phyloP scores from a whole-genome alignment of 2,797 vertebrate species.

The Valencia hispanica region DNA sequence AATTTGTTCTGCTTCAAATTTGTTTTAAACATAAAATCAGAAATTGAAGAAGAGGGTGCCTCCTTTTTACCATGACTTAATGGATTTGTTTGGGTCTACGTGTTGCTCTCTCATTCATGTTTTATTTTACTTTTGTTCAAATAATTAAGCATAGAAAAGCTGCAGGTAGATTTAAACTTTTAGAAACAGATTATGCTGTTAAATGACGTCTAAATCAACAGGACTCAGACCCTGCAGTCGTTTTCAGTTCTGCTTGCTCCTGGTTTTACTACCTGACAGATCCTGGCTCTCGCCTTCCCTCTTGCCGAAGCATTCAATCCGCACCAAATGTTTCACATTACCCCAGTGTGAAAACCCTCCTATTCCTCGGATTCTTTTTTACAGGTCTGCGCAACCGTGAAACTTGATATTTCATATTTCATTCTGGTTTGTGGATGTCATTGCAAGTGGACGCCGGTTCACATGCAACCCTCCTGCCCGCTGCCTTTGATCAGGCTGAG shows the following conservation, averaged over 20 bases:
- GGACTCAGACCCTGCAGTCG: constrained; percentile 79
- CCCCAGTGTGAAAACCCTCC: constrained; percentile 98
- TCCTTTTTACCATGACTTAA: not conserved
- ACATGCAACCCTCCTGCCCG: constrained; percentile 90
- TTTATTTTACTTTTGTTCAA: not conserved
- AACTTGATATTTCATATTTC: constrained; percentile 99
- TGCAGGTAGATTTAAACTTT: not conserved
- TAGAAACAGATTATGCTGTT: constrained; percentile 15
- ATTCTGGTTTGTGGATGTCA: constrained; percentile 99
- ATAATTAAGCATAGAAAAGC: not conserved
- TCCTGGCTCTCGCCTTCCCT: constrained; percentile 85
- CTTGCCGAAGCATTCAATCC: constrained; percentile 86
- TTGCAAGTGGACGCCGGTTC: constrained; percentile 95
- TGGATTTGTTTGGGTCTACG: not conserved
- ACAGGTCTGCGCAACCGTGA: constrained; percentile 96
- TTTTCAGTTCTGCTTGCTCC: constrained; percentile 87
- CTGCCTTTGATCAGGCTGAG: constrained; percentile 97
- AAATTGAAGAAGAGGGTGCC: too few relatives aligned
- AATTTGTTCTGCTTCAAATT: not conserved
- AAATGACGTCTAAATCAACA: constrained; percentile 87
- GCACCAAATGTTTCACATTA: constrained; percentile 99
- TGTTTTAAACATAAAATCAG: not conserved
- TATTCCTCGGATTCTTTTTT: constrained; percentile 97
- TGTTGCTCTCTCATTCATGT: not conserved
- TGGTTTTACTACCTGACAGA: constrained; percentile 88